These are phyloP conservation scores for Mohoua ochrocephala DNA, from an alignment of 2,113 vertebrate species.

Conservation along the genomic window DNA sequence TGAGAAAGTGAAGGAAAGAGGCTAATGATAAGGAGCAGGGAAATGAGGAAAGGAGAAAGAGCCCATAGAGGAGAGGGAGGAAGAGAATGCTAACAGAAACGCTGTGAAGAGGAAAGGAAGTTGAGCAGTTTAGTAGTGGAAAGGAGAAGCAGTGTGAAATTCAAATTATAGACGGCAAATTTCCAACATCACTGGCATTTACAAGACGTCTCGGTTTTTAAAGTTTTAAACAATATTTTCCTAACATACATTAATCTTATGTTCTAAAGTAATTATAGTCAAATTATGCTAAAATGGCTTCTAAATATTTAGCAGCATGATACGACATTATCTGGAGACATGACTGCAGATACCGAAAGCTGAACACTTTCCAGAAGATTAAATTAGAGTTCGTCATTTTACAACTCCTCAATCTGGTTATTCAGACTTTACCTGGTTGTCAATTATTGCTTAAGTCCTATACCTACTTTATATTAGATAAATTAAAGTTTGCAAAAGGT, in stretches of 20 bases:
- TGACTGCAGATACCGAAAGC: neutral
- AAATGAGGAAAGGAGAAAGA: neutral
- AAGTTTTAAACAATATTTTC: neutral
- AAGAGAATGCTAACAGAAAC: neutral
- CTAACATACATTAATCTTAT: neutral
- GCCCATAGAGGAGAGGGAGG: neutral
- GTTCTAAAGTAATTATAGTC: neutral
- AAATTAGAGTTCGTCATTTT: neutral
- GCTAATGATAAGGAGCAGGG: neutral
- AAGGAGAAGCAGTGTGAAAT: neutral
- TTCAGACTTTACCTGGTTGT: neutral
- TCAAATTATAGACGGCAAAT: neutral
- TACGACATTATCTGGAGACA: neutral
- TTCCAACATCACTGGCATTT: neutral
- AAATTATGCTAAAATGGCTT: neutral
- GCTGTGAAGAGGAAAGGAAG: neutral
- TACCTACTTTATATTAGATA: neutral
- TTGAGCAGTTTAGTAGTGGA: accelerated
- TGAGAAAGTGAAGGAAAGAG: neutral
- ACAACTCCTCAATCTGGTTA: neutral
- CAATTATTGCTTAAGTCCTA: neutral
- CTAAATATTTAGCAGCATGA: neutral
- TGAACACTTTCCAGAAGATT: neutral
- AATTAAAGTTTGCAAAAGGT: neutral
- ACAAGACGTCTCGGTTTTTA: neutral